These are phyloP conservation scores for Dolichallabes microphthalmus DNA, from an alignment of 2,113 vertebrate genomes.

Conservation along the genomic window DNA sequence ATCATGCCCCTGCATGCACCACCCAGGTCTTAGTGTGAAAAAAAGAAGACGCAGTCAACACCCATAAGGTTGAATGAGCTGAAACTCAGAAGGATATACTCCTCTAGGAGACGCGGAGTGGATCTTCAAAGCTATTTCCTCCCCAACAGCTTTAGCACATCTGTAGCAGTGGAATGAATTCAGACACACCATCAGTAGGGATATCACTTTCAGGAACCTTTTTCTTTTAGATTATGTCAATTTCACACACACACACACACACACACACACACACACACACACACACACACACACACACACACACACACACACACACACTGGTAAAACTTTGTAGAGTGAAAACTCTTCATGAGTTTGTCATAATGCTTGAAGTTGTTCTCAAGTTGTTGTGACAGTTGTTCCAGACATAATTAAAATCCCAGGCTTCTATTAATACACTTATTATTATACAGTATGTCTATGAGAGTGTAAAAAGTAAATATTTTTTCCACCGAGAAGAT, in stretches of 20 bases:
- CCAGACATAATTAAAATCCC: background rate
- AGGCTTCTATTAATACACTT: background rate
- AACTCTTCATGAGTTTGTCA: background rate
- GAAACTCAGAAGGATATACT: background rate
- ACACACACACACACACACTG: background rate
- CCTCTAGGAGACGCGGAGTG: conserved; percentile 11
- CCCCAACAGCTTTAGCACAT: background rate
- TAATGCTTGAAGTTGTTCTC: background rate
- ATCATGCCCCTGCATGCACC: conserved; percentile 6
- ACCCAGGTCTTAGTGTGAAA: conserved; percentile 13
- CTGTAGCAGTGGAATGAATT: background rate
- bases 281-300: background rate
- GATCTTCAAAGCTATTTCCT: background rate
- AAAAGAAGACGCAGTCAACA: background rate
- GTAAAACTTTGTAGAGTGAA: background rate
- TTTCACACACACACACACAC: background rate
- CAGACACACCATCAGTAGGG: background rate
- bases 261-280: background rate
- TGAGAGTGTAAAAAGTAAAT: background rate
- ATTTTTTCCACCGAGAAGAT: background rate
- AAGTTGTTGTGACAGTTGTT: background rate
- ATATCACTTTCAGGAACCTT: conserved; percentile 6
- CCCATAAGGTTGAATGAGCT: conserved; percentile 5
- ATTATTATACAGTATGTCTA: background rate
- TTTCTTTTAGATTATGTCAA: background rate